These are phyloP conservation scores for Pseudorectes ferrugineus DNA, from an alignment of 2,113 vertebrate species.

Conservation along the genomic window DNA sequence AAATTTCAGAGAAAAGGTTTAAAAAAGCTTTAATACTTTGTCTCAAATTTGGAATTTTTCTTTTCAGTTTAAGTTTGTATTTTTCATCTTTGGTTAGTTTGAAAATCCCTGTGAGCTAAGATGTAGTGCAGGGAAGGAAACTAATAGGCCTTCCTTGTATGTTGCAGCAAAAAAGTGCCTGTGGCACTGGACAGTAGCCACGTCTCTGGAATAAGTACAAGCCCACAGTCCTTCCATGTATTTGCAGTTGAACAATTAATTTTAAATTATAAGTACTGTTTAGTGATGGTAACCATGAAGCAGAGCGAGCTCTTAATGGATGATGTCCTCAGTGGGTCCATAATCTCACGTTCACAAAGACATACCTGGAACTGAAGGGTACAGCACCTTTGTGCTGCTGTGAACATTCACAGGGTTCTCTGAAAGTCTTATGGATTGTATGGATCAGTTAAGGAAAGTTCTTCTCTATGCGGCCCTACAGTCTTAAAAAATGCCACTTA, in stretches of 20 bases:
- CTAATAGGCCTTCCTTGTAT: neutral
- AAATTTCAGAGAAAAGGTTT: neutral
- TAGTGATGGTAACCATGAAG: neutral
- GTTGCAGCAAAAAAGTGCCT: neutral
- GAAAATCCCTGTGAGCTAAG: neutral
- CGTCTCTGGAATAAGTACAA: neutral
- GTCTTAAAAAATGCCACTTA: neutral
- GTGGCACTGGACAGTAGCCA: neutral
- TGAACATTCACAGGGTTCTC: neutral
- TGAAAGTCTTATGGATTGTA: neutral
- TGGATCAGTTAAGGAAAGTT: neutral
- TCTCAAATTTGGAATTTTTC: neutral
- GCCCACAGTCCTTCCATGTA: neutral
- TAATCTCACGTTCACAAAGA: neutral
- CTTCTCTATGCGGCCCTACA: neutral
- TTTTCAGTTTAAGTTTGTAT: neutral
- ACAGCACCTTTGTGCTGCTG: neutral
- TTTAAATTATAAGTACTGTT: neutral
- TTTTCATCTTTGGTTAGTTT: neutral
- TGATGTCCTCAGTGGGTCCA: neutral
- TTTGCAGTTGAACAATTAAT: neutral
- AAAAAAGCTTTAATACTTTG: neutral
- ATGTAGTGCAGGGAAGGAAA: neutral
- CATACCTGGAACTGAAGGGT: neutral
- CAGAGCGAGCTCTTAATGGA: fast-evolving